Base-by-base conservation (phyloP, 2,113 vertebrate genomes). In the Lepidothrix coronata region DNA sequence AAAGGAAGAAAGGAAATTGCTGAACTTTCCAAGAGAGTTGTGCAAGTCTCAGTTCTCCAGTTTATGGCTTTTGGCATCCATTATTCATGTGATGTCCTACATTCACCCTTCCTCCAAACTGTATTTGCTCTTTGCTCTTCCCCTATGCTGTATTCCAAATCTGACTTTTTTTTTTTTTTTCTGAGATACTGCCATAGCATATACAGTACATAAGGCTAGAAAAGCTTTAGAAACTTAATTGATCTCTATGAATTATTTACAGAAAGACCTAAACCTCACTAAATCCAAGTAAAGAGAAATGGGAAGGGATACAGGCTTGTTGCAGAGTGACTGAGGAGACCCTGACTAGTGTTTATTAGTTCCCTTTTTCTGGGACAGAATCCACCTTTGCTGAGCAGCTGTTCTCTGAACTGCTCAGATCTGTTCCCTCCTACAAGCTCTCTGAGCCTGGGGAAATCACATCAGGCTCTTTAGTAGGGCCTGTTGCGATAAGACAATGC, bases 401-500 rank as follows among this genome's bases (percentile, higher is more conserved):
- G 14, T 10, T 58, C 18, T 49, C 62, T 62, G 28, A 33, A 13
- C 19, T 87, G 39, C 39, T 76, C 23, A 46, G 6, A 7, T 58
- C 14, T 71, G 5, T 37, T 90, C 14, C 4, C 5, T 85, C 22
- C 7, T 11, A 4, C 3, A 0, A 14, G 13, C 12, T 28, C 27
- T 62, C 49, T 59, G 63, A 73, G 23, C 21, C 6, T 37, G 16
- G 27, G 27, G 13, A 70, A 46, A 51, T 35, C 9, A 4, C 6
- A 11, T 11, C 16, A 41, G 8, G 6, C 6, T 30, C 49, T 62
- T 66, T 13, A 52, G 12, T 7, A 57, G 19, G 8, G 14, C 6
- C 9, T 58, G 8, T 62, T 37, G 22, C 1, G 2, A 14, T 9
- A 80, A 31, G 8, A 8, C 5, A 28, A 31, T 24, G 1, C 1